These are phyloP conservation scores for Adelognathus sp. DNA, from an alignment of 2,888 invertebrate species.

Conservation along the genomic window DNA sequence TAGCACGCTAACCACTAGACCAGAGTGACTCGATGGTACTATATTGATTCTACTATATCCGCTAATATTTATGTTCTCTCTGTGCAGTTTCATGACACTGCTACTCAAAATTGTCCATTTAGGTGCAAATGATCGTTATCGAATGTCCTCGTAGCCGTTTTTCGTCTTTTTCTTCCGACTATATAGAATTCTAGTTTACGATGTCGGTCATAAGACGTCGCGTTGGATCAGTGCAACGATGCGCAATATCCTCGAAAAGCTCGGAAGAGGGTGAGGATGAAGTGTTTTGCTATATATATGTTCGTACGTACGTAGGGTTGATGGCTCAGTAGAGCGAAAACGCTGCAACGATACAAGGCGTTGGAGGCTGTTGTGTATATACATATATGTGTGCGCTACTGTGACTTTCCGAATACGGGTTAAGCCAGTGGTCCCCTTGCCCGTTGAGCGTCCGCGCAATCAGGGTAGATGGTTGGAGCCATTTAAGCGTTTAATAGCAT, in stretches of 20 bases:
- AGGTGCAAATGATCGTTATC: too few species aligned
- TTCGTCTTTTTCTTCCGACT: too few species aligned
- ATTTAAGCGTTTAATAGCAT: conserved; percentile 69
- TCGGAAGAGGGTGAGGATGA: background rate
- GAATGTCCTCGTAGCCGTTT: too few species aligned
- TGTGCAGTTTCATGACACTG: too few species aligned
- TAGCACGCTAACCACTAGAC: too few species aligned
- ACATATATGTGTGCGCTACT: background rate
- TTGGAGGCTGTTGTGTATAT: conserved; percentile 40
- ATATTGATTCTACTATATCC: too few species aligned
- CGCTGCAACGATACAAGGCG: conserved; percentile 42
- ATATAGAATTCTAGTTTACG: too few species aligned
- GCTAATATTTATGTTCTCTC: too few species aligned
- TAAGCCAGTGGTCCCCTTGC: conserved; percentile 47
- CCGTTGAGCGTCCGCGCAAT: conserved; percentile 53
- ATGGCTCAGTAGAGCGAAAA: conserved; percentile 48
- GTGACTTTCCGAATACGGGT: conserved; percentile 50
- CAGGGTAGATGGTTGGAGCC: conserved; percentile 59
- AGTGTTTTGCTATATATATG: too few species aligned
- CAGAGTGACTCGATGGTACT: too few species aligned
- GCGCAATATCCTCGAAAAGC: conserved; percentile 1
- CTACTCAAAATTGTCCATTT: too few species aligned
- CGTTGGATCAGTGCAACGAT: background rate
- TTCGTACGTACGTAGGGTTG: background rate
- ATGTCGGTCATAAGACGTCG: too few species aligned